These are phyloP conservation scores for Trachelus stipa DNA, from an alignment of 2,888 invertebrate species.

Conservation along the genomic window DNA sequence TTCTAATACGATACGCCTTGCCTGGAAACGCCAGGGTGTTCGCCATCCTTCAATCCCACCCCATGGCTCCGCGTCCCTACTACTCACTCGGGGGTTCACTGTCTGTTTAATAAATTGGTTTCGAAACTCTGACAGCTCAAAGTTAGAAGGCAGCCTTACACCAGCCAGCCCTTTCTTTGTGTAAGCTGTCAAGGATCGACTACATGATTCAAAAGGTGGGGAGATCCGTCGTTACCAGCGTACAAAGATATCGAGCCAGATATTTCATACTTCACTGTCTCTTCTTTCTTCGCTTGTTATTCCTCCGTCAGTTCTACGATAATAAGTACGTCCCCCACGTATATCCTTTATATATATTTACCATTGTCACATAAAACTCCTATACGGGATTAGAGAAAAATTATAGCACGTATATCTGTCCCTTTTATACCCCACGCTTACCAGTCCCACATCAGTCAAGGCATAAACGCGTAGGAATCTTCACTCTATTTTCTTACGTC, in stretches of 20 bases:
- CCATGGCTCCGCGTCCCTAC: background rate
- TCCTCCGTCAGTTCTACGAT: background rate
- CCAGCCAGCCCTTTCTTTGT: background rate
- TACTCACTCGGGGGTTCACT: conserved; percentile 22
- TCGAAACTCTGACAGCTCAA: conserved; percentile 27
- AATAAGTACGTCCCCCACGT: background rate
- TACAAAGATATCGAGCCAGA: background rate
- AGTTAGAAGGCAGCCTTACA: conserved; percentile 3
- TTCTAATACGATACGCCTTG: conserved; percentile 38
- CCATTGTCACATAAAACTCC: background rate
- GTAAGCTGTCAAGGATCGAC: background rate
- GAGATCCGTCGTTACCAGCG: background rate
- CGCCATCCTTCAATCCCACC: background rate
- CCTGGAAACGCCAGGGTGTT: conserved; percentile 24
- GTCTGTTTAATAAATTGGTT: conserved; percentile 37
- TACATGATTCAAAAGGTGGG: background rate
- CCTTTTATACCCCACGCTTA: background rate
- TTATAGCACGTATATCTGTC: background rate
- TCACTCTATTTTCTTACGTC: background rate
- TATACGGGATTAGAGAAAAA: background rate
- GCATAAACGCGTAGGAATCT: background rate
- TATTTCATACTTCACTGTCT: background rate
- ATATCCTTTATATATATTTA: background rate
- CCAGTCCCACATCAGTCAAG: background rate
- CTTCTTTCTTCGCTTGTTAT: background rate